phyloP scores from a whole-genome alignment of 2,888 invertebrate species.

The Diadegma fenestrale region DNA sequence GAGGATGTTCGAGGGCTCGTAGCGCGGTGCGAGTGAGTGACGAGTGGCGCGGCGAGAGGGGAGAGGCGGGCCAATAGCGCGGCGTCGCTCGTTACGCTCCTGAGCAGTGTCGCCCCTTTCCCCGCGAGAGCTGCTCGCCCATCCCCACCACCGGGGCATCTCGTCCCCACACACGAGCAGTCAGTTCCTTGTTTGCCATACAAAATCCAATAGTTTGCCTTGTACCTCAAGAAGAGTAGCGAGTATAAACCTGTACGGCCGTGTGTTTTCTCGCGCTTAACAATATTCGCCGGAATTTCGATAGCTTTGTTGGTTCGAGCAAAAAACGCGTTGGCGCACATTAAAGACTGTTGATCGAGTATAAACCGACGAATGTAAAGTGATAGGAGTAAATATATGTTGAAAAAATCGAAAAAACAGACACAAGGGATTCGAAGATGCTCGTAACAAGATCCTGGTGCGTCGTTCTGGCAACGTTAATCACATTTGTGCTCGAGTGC shows the following conservation, averaged over 20 bases:
- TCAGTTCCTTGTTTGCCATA: constrained; percentile 85
- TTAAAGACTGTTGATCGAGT: neutral
- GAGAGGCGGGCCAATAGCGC: constrained; percentile 10
- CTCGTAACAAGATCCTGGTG: constrained; percentile 47
- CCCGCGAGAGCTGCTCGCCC: constrained; percentile 65
- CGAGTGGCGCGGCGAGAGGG: constrained; percentile 9
- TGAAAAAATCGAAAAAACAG: constrained; percentile 12
- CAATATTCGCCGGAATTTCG: constrained; percentile 15
- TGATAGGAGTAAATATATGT: neutral
- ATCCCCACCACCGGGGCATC: constrained; percentile 74
- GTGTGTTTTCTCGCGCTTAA: constrained; percentile 60
- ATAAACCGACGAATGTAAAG: neutral
- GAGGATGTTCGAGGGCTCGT: constrained; percentile 20
- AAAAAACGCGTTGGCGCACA: neutral
- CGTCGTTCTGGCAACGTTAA: constrained; percentile 61
- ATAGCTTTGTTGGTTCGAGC: neutral
- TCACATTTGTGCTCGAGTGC: constrained; percentile 69
- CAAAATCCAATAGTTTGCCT: constrained; percentile 85
- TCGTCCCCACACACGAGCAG: constrained; percentile 79
- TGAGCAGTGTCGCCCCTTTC: constrained; percentile 71
- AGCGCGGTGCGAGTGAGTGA: neutral
- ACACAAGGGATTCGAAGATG: constrained; percentile 50
- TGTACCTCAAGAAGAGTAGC: constrained; percentile 80
- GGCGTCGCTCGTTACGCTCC: constrained; percentile 77
- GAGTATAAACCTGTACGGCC: constrained; percentile 78